These are phyloP conservation scores for Asteroscopus sphinx DNA, from an alignment of 2,888 invertebrate genomes.

Conservation along the genomic window DNA sequence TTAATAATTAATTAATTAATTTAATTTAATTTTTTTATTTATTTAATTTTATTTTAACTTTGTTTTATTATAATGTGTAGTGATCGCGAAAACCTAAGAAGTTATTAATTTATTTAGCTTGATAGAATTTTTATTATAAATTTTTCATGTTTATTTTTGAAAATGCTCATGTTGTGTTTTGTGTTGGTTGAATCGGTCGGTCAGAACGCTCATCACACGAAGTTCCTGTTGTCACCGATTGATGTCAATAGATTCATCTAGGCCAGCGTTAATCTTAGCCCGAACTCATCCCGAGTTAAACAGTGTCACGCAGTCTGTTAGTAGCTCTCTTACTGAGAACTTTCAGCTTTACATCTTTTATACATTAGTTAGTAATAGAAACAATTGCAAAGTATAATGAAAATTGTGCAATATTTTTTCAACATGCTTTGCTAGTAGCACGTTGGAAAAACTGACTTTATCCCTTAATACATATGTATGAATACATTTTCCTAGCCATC, in stretches of 20 bases:
- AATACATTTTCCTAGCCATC: conserved; percentile 39
- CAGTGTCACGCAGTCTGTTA: conserved; percentile 6
- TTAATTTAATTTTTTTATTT: no score
- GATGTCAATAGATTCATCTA: background rate
- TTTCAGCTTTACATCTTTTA: conserved; percentile 34
- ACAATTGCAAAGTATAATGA: conserved; percentile 27
- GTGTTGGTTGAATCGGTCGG: background rate
- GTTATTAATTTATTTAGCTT: no score
- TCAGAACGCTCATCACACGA: background rate
- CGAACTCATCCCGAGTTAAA: conserved; percentile 1
- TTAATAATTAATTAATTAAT: no score
- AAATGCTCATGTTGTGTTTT: background rate
- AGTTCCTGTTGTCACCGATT: background rate
- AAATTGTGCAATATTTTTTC: conserved; percentile 38
- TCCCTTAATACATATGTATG: conserved; percentile 26
- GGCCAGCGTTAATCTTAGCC: background rate
- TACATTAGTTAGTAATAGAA: conserved; percentile 32
- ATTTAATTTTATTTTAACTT: no score
- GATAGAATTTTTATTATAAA: no score
- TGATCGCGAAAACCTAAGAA: no score
- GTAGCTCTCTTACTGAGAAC: conserved; percentile 15
- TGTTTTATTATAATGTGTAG: no score
- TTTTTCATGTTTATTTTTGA: background rate
- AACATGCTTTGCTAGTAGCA: conserved; percentile 22
- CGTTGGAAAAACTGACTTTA: conserved; percentile 12